Base-by-base conservation (phyloP, 2,797 vertebrate genomes). In the Pelodytes ibericus region DNA sequence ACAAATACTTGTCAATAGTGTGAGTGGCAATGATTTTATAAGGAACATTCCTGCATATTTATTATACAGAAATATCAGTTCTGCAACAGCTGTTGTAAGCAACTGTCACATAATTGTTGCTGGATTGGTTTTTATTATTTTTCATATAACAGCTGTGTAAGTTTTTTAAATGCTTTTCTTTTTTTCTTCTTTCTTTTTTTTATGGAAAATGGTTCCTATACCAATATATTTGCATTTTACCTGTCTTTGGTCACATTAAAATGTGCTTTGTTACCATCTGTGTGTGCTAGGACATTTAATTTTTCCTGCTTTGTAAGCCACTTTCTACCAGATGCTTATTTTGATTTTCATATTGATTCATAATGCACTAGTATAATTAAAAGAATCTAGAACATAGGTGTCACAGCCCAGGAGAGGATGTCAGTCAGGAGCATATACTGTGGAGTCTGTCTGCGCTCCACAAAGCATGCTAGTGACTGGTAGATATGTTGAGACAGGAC, bases 91-190 rank as follows among this genome's bases (percentile, higher is more conserved):
- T 78, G 75, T 72, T 67, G 15, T 58, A 29, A 67, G 69, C 75
- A 78, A 78, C 61, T 78, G 75, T 78, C 69, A 77, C 51, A 36
- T 78, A 72, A 72, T 72, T 78, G 69, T 59, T 72, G 22, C 53
- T 72, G 60, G 49, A 77, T 57, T 59, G 53, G 60, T 18, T 66
- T 72, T 36, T 41, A 72, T 67, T 59, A 72, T 72, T 65, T 77
- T 77, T 30, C 27, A 67, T 65, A 44, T 72, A 60, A 61, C 75
- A 78, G 69, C 61, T 78, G 75, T 61, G 60, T 67, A 58, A 57
- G 49, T 59, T 59, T 47, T 33, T 36, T 22, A 62, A 39, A 13
- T 39, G 36, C 15, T 15, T 47, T 47, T 47, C 16, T n/a, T 49
- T n/a, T 36, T 36, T 36, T 44, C 18, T 44, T 16, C 20, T 62